phyloP scores from a whole-genome alignment of 1,140 invertebrate species.

The Ephestia elutella region DNA sequence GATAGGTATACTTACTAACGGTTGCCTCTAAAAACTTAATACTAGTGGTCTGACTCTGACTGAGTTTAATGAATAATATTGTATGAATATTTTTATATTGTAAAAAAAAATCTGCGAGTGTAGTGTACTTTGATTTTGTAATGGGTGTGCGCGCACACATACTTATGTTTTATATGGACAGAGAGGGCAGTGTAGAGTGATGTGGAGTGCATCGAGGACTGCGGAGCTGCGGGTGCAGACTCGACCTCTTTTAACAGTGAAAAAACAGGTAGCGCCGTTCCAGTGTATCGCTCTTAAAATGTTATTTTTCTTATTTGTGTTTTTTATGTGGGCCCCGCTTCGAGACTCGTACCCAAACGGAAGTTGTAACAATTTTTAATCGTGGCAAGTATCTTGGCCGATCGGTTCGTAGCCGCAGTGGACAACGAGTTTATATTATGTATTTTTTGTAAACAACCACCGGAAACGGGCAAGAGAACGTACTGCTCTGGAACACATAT shows the following conservation, averaged over 20 bases:
- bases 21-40: too few relatives aligned
- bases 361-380: conserved; percentile 74
- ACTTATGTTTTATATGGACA: neutral
- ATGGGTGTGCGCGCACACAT: too few relatives aligned
- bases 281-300: conserved; percentile 65
- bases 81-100: too few relatives aligned
- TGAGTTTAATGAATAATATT: too few relatives aligned
- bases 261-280: conserved; percentile 71
- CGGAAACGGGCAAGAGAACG: conserved; percentile 60
- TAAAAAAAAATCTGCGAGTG: too few relatives aligned
- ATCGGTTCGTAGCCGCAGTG: conserved; percentile 51
- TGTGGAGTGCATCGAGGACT: neutral
- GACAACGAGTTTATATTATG: conserved; percentile 49
- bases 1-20: too few relatives aligned
- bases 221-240: conserved; percentile 33
- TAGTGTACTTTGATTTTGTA: too few relatives aligned
- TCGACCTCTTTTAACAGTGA: conserved; percentile 34
- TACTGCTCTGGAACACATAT: conserved; percentile 61
- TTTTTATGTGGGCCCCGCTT: conserved; percentile 65
- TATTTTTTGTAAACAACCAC: conserved; percentile 68
- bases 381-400: conserved; percentile 65
- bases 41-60: too few relatives aligned
- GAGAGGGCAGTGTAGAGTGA: conserved; percentile 1
- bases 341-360: conserved; percentile 60
- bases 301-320: conserved; percentile 71